A percentile compares a stretch with the other conserved stretches of the same genome.
phyloP scores from a whole-genome alignment of 1,140 invertebrate genomes.

The Drosophila setifemur region DNA sequence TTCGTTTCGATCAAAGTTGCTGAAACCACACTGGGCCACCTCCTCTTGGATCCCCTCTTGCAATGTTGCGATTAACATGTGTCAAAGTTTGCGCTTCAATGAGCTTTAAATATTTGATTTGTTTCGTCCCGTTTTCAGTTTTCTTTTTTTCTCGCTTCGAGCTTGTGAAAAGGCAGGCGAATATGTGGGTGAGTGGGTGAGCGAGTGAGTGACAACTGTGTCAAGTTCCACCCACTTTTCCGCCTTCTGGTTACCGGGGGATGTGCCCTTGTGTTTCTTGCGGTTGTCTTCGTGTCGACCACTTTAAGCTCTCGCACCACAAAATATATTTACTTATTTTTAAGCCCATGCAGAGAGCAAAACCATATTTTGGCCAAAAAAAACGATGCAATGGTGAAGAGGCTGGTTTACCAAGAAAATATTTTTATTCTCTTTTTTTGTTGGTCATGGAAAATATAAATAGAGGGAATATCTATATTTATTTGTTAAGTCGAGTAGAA shows the following conservation, averaged over 20 bases:
- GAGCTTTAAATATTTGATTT: constrained; percentile 80
- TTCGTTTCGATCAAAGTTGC: constrained; percentile 33
- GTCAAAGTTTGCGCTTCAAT: constrained; percentile 76
- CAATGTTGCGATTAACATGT: constrained; percentile 62
- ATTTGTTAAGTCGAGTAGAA: no score
- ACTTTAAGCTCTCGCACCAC: constrained; percentile 41
- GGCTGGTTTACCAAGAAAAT: no score
- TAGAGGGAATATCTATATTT: no score
- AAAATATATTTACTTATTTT: constrained; percentile 24
- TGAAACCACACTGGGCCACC: no score
- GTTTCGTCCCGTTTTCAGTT: constrained; percentile 50
- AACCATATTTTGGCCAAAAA: neutral
- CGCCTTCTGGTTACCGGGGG: neutral
- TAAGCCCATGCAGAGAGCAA: neutral
- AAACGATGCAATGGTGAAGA: neutral
- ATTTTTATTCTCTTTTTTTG: no score
- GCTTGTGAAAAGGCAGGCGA: neutral
- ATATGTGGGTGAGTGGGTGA: neutral
- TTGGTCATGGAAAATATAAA: no score
- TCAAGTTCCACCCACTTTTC: constrained; percentile 37
- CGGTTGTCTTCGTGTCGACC: constrained; percentile 37
- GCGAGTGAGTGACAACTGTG: constrained; percentile 27
- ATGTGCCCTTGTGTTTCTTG: constrained; percentile 51
- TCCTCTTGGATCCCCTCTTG: no score
- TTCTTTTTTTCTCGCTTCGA: neutral